These are phyloP conservation scores for Solenopsis invicta DNA, from an alignment of 1,140 invertebrate species.

Conservation along the genomic window DNA sequence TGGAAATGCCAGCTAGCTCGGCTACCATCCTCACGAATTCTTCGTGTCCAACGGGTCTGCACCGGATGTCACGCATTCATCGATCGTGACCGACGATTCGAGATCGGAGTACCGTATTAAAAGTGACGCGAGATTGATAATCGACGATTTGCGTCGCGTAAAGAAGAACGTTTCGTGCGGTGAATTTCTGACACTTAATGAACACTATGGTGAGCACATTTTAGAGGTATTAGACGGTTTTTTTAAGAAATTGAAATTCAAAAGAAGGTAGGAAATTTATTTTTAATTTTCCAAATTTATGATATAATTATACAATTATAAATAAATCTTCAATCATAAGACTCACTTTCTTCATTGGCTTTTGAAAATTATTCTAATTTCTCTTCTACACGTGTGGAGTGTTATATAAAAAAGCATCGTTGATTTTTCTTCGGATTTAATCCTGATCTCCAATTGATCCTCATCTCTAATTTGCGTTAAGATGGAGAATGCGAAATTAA, in stretches of 20 bases:
- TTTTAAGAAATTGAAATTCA: neutral
- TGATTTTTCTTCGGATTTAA: neutral
- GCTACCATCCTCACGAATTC: constrained; percentile 77
- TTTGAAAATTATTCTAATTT: neutral
- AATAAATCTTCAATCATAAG: neutral
- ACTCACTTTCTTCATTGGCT: neutral
- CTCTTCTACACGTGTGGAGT: neutral
- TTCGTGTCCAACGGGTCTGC: constrained; percentile 32
- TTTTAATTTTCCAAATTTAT: neutral
- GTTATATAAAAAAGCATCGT: neutral
- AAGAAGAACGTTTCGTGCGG: neutral
- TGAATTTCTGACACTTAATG: neutral
- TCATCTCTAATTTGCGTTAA: neutral
- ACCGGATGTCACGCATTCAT: constrained; percentile 78
- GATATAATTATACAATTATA: neutral
- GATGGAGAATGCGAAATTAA: neutral
- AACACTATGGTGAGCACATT: neutral
- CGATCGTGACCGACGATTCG: constrained; percentile 65
- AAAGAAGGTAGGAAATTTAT: neutral
- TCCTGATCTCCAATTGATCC: neutral
- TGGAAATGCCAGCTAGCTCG: constrained; percentile 77
- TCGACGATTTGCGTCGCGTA: constrained; percentile 33
- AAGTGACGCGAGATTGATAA: constrained; percentile 28
- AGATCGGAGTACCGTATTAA: constrained; percentile 42
- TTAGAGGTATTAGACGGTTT: neutral